These are phyloP conservation scores for Cataglyphis hispanica DNA, from an alignment of 1,140 invertebrate genomes.

Conservation along the genomic window DNA sequence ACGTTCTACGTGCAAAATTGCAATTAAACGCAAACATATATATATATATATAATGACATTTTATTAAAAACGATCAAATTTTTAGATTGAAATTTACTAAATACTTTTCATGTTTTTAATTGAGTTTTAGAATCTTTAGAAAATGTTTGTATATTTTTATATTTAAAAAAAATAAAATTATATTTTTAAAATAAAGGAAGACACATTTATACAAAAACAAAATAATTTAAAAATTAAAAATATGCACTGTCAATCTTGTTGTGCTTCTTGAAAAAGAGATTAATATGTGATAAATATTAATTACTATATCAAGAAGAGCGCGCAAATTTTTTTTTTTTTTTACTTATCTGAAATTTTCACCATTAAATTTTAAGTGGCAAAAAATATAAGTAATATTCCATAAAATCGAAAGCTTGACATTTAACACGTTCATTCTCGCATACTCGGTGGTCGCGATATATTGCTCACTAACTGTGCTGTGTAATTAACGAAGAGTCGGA, in stretches of 20 bases:
- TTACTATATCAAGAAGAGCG: neutral
- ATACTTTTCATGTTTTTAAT: neutral
- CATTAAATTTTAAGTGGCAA: constrained; percentile 1
- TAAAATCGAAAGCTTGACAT: neutral
- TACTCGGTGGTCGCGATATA: constrained; percentile 1
- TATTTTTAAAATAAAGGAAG: neutral
- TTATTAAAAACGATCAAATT: neutral
- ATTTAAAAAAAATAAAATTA: neutral
- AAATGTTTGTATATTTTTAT: neutral
- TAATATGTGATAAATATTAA: constrained; percentile 9
- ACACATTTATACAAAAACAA: neutral
- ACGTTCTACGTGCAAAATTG: neutral
- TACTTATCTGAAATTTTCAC: neutral
- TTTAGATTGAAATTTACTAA: neutral
- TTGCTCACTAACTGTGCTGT: neutral
- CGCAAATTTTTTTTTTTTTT: neutral
- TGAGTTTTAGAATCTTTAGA: neutral
- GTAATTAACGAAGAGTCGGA: constrained; percentile 37
- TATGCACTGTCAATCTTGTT: neutral
- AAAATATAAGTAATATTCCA: constrained; percentile 5
- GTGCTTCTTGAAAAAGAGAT: neutral
- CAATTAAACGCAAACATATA: neutral
- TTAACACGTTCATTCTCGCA: neutral
- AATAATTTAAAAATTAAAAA: neutral
- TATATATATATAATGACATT: neutral